Evolutionary conservation across 37 sponge, comb jelly and placozoan genomes (phyloP).

Genomic region (Hexactinellida sp.): DNA sequence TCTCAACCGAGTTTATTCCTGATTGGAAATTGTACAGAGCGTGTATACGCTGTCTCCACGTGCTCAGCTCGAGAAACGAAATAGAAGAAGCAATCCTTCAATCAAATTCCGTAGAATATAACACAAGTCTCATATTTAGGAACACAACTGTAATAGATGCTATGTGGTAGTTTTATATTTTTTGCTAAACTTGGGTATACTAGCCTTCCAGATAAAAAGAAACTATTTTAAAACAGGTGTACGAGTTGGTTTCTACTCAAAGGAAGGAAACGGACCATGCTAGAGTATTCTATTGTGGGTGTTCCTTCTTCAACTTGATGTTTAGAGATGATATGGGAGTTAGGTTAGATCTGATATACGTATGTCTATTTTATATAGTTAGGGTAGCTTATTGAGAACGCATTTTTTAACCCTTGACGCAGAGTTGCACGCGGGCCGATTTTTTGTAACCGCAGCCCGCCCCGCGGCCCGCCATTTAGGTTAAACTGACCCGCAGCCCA

Average conservation of each 20-base stretch:
- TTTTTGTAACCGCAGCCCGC: too few species aligned
- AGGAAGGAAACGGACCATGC: background rate
- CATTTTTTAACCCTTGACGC: background rate
- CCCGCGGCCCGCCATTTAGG: too few species aligned
- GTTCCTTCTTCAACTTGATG: background rate
- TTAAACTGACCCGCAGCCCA: too few species aligned
- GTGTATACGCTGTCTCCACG: slow-evolving; percentile 54
- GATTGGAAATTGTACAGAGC: slow-evolving; percentile 18
- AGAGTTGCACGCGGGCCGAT: too few species aligned
- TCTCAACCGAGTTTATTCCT: background rate
- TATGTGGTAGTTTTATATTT: background rate
- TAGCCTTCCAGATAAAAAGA: background rate
- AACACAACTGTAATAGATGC: background rate
- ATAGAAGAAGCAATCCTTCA: slow-evolving; percentile 24
- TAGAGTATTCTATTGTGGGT: background rate
- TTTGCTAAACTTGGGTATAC: background rate
- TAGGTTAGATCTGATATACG: background rate
- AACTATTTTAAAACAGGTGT: background rate
- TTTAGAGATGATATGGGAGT: background rate
- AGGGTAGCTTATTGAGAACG: background rate
- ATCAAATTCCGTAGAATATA: background rate
- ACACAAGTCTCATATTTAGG: background rate
- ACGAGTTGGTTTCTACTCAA: background rate
- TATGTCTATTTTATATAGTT: background rate
- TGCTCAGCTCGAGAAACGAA: slow-evolving; percentile 46